Base-by-base conservation (phyloP, 2,888 invertebrate genomes). In the Sabatieria punctata region DNA sequence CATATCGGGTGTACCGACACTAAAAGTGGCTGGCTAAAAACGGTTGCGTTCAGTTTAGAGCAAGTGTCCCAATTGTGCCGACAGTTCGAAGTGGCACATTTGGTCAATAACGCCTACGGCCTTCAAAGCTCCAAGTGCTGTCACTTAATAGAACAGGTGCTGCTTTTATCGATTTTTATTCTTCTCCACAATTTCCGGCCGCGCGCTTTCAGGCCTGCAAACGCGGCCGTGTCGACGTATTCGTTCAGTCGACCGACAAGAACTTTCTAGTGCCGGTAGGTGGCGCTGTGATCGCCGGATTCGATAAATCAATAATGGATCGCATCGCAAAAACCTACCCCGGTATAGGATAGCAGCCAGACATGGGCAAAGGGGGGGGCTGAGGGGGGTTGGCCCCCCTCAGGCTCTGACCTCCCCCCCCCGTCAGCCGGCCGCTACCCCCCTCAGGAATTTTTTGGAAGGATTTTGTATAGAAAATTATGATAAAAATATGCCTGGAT, bases 31-130 rank as follows among this genome's bases (percentile, higher is more conserved):
- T n/a, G n/a, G n/a, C n/a, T n/a, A n/a, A n/a, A n/a, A n/a, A n/a
- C n/a, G n/a, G n/a, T n/a, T n/a, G n/a, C 22, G n/a, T n/a, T n/a
- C n/a, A n/a, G n/a, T 30, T 36, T 59, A 27, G 67, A 67, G 51
- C 67, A 66, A 42, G 68, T 82, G 36, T 75, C 77, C 6, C 69
- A 70, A 46, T 58, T 82, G 24, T 79, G 81, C 57, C 71, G 73
- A 49, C 65, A 69, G 36, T 67, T 74, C 57, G 68, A 74, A 48
- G 71, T 83, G 53, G 79, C 79, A 18, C 82, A 84, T 67, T 59
- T 85, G 47, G 74, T 84, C 15, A 84, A 84, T 66, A 84, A 84
- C 68, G 83, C 84, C 0, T 84, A 85, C 65, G 84, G 84, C 45
- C 68, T 84, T 43, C 82, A 83, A 67, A 76, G 77, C 54, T 73